Evolutionary conservation across 2,113 vertebrate species (phyloP).

Genomic region (Ptychochromis oligacanthus): DNA sequence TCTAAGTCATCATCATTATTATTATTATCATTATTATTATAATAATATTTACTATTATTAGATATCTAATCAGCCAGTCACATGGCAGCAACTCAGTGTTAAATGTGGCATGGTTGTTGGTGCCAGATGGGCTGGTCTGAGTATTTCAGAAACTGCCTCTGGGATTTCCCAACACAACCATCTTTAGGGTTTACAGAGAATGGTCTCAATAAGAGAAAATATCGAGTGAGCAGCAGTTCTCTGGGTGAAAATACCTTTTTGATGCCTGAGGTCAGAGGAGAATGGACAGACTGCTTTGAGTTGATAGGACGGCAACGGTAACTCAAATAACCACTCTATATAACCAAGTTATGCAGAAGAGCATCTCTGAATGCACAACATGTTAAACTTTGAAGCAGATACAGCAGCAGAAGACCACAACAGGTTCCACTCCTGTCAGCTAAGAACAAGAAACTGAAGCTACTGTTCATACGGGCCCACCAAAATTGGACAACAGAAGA

Average conservation of each 20-base stretch:
- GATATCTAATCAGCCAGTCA: neutral
- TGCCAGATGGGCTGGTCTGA: neutral
- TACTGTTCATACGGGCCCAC: too few relatives aligned
- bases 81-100: neutral
- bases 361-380: neutral
- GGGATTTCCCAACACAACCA: neutral
- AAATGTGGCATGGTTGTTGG: neutral
- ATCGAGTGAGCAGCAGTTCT: neutral
- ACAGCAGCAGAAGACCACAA: too few relatives aligned
- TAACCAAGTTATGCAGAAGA: neutral
- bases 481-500: too few relatives aligned
- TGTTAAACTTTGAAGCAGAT: too few relatives aligned
- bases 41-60: too few relatives aligned
- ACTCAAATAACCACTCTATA: neutral
- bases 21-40: too few relatives aligned
- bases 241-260: neutral
- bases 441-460: too few relatives aligned
- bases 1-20: too few relatives aligned
- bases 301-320: neutral
- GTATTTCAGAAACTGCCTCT: neutral
- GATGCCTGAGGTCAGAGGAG: neutral
- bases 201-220: neutral
- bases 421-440: too few relatives aligned
- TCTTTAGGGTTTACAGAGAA: neutral
- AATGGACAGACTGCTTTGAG: neutral